A percentile compares a stretch with the other conserved stretches of the same genome.
Conservation (phyloP, 2,888 invertebrate species). For the Coenonympha glycerion region DNA sequence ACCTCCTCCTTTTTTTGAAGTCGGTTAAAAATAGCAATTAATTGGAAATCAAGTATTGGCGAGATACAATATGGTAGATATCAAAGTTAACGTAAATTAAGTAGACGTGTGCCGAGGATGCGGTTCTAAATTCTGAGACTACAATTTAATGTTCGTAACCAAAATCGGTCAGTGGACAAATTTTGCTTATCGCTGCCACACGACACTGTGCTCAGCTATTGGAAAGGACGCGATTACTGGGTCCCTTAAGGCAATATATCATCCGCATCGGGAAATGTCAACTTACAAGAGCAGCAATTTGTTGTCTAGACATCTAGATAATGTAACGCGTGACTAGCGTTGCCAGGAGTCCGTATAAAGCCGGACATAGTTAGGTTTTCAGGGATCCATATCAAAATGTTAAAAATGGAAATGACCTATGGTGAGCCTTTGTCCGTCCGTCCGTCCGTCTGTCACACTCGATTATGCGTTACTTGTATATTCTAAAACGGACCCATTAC, state of each 20-base stretch:
- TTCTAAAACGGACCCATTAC: too few relatives aligned
- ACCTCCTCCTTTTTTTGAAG: too few relatives aligned
- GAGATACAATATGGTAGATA: background rate
- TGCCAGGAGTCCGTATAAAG: too few relatives aligned
- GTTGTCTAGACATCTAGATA: background rate
- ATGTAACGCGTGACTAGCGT: too few relatives aligned
- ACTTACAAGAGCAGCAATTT: constrained; percentile 5
- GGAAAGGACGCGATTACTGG: background rate
- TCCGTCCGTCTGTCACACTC: too few relatives aligned
- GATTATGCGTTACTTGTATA: too few relatives aligned
- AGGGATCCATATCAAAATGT: too few relatives aligned
- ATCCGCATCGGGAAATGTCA: constrained; percentile 1
- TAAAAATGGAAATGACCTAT: too few relatives aligned
- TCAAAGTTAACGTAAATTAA: background rate
- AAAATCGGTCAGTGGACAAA: background rate
- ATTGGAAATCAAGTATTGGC: background rate
- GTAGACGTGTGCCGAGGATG: background rate
- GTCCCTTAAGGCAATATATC: background rate
- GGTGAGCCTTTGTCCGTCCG: too few relatives aligned
- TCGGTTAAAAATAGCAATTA: too few relatives aligned
- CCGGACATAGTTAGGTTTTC: too few relatives aligned
- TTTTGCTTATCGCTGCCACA: background rate
- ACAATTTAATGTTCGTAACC: background rate
- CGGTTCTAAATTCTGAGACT: background rate
- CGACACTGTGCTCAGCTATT: constrained; percentile 1